Conservation (phyloP, 2,888 invertebrate species). For the Pherbina coryleti region DNA sequence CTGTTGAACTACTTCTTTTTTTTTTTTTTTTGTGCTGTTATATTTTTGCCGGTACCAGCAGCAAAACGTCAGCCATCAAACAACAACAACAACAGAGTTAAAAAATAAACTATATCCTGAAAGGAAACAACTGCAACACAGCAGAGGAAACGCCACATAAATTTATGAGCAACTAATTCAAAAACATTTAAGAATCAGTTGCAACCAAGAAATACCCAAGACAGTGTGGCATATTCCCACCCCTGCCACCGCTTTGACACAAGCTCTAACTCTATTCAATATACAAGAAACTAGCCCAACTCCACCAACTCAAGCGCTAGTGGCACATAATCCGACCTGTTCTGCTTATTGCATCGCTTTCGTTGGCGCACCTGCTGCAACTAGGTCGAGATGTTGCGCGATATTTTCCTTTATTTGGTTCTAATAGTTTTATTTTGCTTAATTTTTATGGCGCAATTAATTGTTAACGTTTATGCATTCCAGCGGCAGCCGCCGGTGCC, state of each 20-base stretch:
- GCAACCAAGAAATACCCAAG: neutral
- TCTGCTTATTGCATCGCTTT: neutral
- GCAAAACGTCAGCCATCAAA: neutral
- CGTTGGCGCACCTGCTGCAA: neutral
- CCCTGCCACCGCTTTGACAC: neutral
- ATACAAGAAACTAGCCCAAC: neutral
- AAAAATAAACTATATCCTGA: neutral
- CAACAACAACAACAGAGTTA: neutral
- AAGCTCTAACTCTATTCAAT: neutral
- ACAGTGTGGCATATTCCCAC: neutral
- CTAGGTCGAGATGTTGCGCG: conserved; percentile 63
- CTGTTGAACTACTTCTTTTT: neutral
- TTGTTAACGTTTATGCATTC: conserved; percentile 68
- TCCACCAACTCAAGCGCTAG: neutral
- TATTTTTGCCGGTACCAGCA: conserved; percentile 1
- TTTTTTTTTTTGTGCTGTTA: neutral
- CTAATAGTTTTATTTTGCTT: conserved; percentile 68
- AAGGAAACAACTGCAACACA: neutral
- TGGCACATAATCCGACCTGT: neutral
- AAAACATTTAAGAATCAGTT: neutral
- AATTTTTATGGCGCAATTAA: conserved; percentile 68
- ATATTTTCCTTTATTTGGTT: conserved; percentile 67
- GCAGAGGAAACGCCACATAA: neutral
- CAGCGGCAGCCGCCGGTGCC: conserved; percentile 65
- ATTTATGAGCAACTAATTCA: neutral